Base-by-base conservation (phyloP, 2,797 vertebrate species). In the Chelmon rostratus region DNA sequence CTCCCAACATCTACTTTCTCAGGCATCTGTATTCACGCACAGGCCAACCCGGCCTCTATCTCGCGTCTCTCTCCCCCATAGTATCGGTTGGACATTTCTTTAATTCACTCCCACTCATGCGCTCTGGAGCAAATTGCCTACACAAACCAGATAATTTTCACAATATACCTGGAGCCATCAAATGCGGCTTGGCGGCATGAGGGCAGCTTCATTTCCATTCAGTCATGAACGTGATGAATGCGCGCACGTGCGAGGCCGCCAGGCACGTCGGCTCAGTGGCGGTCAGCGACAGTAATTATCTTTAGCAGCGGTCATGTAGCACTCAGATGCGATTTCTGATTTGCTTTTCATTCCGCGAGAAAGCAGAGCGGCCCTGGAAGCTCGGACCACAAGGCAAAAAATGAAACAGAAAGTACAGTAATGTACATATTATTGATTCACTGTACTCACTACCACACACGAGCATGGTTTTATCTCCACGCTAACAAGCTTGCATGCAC, bases 91-190 rank as follows among this genome's bases (percentile, higher is more conserved):
- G 93, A 92, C 94, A 92, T 95, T 95, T 93, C 93, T 95, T 91
- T 94, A 94, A 94, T 94, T 92, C 93, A 94, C 93, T 92, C 92
- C 94, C 96, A 96, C 94, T 95, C 96, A 92, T 78, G 83, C 85
- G 59, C 91, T 88, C 68, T 66, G 61, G 85, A 89, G 42, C 86
- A 94, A 93, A 93, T 92, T 92, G 89, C 89, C 90, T 92, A 92
- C 90, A 93, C 79, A 94, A 94, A 88, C 83, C 90, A 89, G 91
- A 91, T 95, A 74, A 95, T 96, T 95, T 95, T 91, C 83, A 63
- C 73, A 87, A 77, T 83, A 23, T 85, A 91, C 87, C 88, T 86
- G 85, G 9, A 88, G 83, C 87, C 81, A 82, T 92, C 85, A 68
- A 40, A 73, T 31, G 76, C 79, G 44, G 72, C 86, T 81, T 80